These are phyloP conservation scores for Ptiloglossa arizonensis DNA, from an alignment of 1,140 invertebrate species.

Conservation along the genomic window DNA sequence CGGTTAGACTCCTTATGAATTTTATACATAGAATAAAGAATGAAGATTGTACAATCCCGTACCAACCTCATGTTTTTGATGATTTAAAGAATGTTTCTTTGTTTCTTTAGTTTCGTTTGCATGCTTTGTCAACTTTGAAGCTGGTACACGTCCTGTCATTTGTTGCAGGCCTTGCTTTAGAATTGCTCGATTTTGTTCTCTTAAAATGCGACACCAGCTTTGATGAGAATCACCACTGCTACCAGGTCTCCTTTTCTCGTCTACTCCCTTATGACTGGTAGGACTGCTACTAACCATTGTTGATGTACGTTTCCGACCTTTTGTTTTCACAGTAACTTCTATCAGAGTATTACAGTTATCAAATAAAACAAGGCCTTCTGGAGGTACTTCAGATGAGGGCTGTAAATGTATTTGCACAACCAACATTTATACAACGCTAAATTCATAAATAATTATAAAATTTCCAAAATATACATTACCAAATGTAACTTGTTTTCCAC, in stretches of 20 bases:
- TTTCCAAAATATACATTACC: conserved; percentile 5
- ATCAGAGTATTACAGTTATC: conserved; percentile 51
- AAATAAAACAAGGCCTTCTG: conserved; percentile 49
- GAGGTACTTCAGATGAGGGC: neutral
- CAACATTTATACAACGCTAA: neutral
- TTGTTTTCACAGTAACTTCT: conserved; percentile 63
- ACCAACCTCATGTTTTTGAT: conserved; percentile 37
- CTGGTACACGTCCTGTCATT: neutral
- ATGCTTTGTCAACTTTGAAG: conserved; percentile 43
- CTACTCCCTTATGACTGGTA: conserved; percentile 40
- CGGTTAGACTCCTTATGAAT: neutral
- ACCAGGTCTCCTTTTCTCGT: conserved; percentile 46
- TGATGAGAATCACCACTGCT: conserved; percentile 20
- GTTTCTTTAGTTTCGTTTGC: conserved; percentile 37
- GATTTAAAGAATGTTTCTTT: conserved; percentile 27
- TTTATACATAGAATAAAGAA: neutral
- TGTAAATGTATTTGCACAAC: conserved; percentile 14
- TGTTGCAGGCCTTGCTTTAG: conserved; percentile 57
- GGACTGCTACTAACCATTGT: conserved; percentile 45
- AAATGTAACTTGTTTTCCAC: conserved; percentile 22
- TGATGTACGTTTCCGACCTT: conserved; percentile 53
- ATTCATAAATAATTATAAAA: conserved; percentile 1
- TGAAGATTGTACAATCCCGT: neutral
- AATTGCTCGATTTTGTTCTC: conserved; percentile 58
- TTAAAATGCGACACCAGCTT: conserved; percentile 59